A percentile compares a stretch with the other conserved stretches of the same genome.
These are phyloP conservation scores for Enteromius fasciolatus DNA, from an alignment of 2,797 vertebrate genomes.

Conservation along the genomic window DNA sequence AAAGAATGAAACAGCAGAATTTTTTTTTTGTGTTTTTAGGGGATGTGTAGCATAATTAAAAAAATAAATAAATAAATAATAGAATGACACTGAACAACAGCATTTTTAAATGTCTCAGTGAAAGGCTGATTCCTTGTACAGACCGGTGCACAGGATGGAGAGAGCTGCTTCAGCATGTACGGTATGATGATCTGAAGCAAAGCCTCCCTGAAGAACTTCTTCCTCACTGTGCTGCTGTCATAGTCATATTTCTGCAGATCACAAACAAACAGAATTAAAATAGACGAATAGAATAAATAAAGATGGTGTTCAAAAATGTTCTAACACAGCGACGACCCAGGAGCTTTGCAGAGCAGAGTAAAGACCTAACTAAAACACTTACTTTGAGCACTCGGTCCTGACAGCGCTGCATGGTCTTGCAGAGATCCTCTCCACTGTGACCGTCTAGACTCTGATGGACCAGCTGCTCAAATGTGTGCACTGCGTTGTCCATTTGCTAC, in stretches of 20 bases:
- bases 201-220: conserved; percentile 96
- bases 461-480: conserved; percentile 95
- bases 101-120: background rate
- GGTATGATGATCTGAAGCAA: conserved; percentile 96
- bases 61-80: too few species aligned
- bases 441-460: conserved; percentile 87
- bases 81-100: background rate
- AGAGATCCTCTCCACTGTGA: conserved; percentile 82
- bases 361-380: conserved; percentile 44
- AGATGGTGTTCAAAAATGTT: background rate
- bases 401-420: conserved; percentile 89
- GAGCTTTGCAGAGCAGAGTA: background rate
- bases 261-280: conserved; percentile 5
- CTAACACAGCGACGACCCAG: background rate
- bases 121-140: conserved; percentile 57
- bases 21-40: too few species aligned
- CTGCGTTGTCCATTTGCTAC: conserved; percentile 95
- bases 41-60: background rate
- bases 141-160: conserved; percentile 85
- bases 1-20: background rate
- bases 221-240: conserved; percentile 95
- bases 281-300: background rate
- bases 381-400: conserved; percentile 97
- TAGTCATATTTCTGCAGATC: conserved; percentile 90
- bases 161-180: conserved; percentile 92